phyloP scores from a whole-genome alignment of 2,797 vertebrate species.

The Cyprinella venusta region DNA sequence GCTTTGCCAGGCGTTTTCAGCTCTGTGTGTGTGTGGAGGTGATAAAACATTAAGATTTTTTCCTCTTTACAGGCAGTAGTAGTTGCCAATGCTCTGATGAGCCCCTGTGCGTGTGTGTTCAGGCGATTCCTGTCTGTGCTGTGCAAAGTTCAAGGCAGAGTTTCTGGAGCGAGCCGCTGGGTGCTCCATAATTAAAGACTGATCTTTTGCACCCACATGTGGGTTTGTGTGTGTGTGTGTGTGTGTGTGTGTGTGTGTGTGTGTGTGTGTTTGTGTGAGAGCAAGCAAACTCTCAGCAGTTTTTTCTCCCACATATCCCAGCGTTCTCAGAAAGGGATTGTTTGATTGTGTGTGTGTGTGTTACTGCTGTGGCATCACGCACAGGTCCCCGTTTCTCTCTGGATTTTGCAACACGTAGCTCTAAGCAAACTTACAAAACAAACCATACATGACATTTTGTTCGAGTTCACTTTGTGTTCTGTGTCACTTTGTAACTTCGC shows the following conservation, averaged over 20 bases:
- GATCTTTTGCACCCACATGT: constrained; percentile 70
- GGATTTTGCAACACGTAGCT: constrained; percentile 68
- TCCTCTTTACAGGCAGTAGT: constrained; percentile 1
- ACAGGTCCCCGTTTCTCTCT: constrained; percentile 64
- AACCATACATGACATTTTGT: constrained; percentile 22
- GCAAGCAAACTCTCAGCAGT: constrained; percentile 9
- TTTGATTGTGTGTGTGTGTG: constrained; percentile 20
- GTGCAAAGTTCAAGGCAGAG: constrained; percentile 80
- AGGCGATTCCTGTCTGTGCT: constrained; percentile 72
- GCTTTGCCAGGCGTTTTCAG: constrained; percentile 68
- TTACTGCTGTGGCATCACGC: neutral
- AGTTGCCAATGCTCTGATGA: constrained; percentile 23
- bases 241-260: neutral
- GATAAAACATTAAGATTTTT: neutral
- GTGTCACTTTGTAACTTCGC: neutral
- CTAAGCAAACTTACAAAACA: constrained; percentile 25
- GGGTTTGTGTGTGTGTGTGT: constrained; percentile 52
- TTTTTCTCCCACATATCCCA: constrained; percentile 20
- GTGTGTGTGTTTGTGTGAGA: too few relatives aligned
- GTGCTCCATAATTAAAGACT: constrained; percentile 79
- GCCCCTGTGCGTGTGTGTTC: constrained; percentile 47
- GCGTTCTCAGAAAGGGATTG: constrained; percentile 13
- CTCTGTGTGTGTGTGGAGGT: constrained; percentile 63
- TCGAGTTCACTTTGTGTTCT: neutral
- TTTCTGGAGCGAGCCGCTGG: constrained; percentile 75